phyloP scores from a whole-genome alignment of 2,888 invertebrate genomes.

The Uropetala carovei region DNA sequence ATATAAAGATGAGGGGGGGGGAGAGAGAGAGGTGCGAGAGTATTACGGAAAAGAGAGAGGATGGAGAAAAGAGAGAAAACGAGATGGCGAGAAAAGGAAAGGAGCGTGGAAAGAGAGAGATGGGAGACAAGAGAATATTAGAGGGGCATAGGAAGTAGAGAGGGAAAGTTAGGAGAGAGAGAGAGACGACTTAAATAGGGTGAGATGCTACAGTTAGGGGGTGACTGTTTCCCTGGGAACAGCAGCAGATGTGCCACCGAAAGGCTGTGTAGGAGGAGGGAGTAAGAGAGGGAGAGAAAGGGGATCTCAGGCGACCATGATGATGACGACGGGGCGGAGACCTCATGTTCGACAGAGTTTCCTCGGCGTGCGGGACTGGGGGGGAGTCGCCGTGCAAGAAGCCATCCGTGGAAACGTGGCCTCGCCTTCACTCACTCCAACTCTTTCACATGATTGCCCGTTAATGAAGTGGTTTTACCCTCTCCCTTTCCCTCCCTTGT shows the following conservation, averaged over 20 bases:
- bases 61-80: background rate
- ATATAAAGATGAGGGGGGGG: background rate
- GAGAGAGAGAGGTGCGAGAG: background rate
- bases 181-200: background rate
- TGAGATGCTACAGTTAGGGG: constrained; percentile 3
- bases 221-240: constrained; percentile 20
- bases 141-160: too few species aligned
- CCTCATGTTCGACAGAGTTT: background rate
- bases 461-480: constrained; percentile 26
- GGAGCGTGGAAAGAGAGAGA: background rate
- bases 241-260: constrained; percentile 34
- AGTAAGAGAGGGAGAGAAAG: too few species aligned
- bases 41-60: background rate
- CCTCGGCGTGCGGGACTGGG: background rate
- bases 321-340: background rate
- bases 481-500: background rate
- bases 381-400: background rate
- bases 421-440: background rate
- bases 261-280: too few species aligned
- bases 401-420: background rate
- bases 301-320: background rate
- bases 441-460: constrained; percentile 36
- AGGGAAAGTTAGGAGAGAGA: background rate
- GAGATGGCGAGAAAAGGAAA: background rate
- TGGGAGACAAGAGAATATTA: background rate